Conservation (phyloP, 2,797 vertebrate species). For the Onychomys arenicola region DNA sequence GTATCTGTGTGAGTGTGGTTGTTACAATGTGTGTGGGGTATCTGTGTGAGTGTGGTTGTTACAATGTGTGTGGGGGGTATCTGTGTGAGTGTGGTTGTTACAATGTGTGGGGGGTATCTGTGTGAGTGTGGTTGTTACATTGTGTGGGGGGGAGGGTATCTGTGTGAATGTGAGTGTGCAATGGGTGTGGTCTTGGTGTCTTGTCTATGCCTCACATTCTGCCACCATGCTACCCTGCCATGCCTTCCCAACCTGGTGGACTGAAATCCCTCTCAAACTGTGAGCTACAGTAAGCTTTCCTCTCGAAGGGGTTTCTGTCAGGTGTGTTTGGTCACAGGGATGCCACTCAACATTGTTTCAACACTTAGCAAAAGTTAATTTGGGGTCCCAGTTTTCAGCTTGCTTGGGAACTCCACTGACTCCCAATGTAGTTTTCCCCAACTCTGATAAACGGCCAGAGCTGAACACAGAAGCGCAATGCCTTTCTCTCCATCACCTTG, state of each 20-base stretch:
- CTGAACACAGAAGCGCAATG: not conserved
- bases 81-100: too few relatives aligned
- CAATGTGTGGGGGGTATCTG: too few relatives aligned
- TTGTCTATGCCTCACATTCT: not conserved
- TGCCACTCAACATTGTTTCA: not conserved
- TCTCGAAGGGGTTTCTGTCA: not conserved
- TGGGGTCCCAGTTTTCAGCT: not conserved
- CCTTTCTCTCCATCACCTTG: not conserved
- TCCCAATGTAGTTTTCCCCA: not conserved
- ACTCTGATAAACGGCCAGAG: not conserved
- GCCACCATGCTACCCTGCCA: too few relatives aligned
- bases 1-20: not conserved
- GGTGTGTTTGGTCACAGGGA: not conserved
- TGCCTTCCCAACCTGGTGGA: accelerated
- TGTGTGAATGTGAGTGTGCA: not conserved
- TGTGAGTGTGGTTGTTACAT: too few relatives aligned
- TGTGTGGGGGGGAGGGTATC: not conserved
- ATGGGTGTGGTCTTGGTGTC: not conserved
- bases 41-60: not conserved
- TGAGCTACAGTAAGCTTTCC: not conserved
- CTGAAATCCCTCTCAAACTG: not conserved
- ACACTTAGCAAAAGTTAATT: not conserved
- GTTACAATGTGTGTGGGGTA: not conserved
- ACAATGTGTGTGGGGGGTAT: too few relatives aligned
- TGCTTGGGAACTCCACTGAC: not conserved